phyloP scores from a whole-genome alignment of 2,888 invertebrate genomes.

The Andrena flavipes region DNA sequence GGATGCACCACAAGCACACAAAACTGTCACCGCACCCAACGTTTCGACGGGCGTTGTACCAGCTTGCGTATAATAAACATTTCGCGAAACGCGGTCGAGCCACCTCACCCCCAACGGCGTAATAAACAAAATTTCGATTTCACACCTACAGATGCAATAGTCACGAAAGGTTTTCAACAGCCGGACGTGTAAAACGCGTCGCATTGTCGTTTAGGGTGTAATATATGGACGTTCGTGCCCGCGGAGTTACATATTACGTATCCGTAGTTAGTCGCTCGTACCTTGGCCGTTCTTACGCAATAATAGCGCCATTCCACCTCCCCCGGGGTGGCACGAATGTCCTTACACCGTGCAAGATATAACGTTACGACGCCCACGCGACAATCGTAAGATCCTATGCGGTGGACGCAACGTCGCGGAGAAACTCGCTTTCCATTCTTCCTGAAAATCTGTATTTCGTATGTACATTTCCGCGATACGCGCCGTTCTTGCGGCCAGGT shows the following conservation, averaged over 20 bases:
- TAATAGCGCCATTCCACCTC: constrained; percentile 36
- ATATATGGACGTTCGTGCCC: constrained; percentile 15
- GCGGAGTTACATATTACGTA: constrained; percentile 21
- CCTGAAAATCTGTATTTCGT: background rate
- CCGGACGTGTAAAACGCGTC: background rate
- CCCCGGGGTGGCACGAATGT: constrained; percentile 23
- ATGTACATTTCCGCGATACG: background rate
- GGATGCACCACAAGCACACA: no score
- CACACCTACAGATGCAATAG: background rate
- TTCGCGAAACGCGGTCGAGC: background rate
- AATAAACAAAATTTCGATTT: constrained; percentile 2
- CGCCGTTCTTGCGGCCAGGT: background rate
- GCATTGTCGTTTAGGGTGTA: constrained; percentile 7
- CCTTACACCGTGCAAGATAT: constrained; percentile 18
- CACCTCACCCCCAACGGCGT: background rate
- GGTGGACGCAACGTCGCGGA: background rate
- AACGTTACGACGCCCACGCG: constrained; percentile 56
- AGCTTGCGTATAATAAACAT: background rate
- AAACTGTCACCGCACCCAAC: background rate
- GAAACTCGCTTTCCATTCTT: constrained; percentile 26
- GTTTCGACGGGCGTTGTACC: background rate
- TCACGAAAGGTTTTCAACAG: background rate
- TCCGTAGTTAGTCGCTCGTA: constrained; percentile 40
- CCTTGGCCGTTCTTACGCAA: constrained; percentile 53
- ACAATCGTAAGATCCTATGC: constrained; percentile 28